Evolutionary conservation across 2,797 vertebrate genomes (phyloP).

Genomic region (Intellagama lesueurii): DNA sequence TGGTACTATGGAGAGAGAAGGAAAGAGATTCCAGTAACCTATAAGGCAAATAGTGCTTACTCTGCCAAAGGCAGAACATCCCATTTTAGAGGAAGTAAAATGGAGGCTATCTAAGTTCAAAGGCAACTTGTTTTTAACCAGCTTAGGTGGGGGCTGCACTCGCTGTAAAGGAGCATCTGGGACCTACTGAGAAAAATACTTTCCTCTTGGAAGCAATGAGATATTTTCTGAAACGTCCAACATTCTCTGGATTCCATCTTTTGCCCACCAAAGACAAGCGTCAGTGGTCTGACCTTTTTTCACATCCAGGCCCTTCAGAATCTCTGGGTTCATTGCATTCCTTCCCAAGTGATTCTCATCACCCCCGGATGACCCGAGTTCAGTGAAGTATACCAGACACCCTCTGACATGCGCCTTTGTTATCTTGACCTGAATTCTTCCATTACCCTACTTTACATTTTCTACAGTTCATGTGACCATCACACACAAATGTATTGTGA

Average conservation of each 20-base stretch:
- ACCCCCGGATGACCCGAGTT: neutral
- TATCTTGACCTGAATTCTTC: conserved; percentile 24
- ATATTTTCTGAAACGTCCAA: neutral
- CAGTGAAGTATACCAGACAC: conserved; percentile 21
- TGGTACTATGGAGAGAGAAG: neutral
- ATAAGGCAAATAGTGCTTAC: neutral
- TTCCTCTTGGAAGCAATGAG: neutral
- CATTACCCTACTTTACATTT: conserved; percentile 1
- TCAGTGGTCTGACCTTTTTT: neutral
- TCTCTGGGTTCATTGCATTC: neutral
- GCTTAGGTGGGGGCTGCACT: neutral
- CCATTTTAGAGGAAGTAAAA: too few relatives aligned
- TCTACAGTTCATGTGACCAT: conserved; percentile 3
- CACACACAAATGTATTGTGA: neutral
- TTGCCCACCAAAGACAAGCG: neutral
- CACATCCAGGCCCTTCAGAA: conserved; percentile 1
- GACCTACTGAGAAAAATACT: neutral
- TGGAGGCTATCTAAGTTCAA: neutral
- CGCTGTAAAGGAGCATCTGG: neutral
- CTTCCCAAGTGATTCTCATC: neutral
- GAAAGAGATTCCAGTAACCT: neutral
- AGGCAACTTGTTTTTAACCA: neutral
- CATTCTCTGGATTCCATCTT: neutral
- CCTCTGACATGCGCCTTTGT: conserved; percentile 16
- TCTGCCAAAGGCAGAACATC: neutral